These are phyloP conservation scores for Sebastolobus alascanus DNA, from an alignment of 2,797 vertebrate genomes.

Conservation along the genomic window DNA sequence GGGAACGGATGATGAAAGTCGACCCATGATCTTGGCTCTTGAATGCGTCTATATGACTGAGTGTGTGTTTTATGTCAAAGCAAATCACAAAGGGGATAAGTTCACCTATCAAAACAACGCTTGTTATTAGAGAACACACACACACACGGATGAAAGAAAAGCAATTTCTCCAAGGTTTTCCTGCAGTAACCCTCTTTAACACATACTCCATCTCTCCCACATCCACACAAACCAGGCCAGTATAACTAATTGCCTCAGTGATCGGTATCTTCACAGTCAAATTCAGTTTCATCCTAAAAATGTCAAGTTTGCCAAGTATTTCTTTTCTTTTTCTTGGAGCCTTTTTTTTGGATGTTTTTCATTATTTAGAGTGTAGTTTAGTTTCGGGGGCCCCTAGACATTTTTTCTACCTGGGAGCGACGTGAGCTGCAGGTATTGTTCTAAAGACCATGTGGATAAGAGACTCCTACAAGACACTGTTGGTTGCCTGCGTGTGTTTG, in stretches of 20 bases:
- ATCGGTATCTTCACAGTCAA: background rate
- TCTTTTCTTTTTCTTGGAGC: background rate
- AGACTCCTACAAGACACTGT: background rate
- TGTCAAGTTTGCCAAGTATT: constrained; percentile 6
- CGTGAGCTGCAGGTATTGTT: constrained; percentile 17
- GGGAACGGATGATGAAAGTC: constrained; percentile 12
- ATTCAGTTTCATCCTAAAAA: constrained; percentile 21
- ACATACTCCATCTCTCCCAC: background rate
- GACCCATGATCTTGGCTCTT: background rate
- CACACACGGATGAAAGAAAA: constrained; percentile 8
- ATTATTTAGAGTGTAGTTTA: constrained; percentile 38
- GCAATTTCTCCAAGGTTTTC: background rate
- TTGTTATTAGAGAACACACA: background rate
- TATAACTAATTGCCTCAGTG: background rate
- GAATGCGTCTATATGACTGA: background rate
- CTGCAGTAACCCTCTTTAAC: background rate
- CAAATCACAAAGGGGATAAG: constrained; percentile 12
- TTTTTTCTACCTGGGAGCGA: background rate
- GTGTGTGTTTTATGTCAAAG: background rate
- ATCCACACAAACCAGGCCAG: background rate
- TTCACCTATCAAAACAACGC: background rate
- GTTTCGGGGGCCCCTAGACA: background rate
- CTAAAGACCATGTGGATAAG: background rate
- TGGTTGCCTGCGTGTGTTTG: background rate
- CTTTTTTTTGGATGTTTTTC: constrained; percentile 22